Evolutionary conservation across 2,797 vertebrate genomes (phyloP).

Genomic region (Myotis planiceps): DNA sequence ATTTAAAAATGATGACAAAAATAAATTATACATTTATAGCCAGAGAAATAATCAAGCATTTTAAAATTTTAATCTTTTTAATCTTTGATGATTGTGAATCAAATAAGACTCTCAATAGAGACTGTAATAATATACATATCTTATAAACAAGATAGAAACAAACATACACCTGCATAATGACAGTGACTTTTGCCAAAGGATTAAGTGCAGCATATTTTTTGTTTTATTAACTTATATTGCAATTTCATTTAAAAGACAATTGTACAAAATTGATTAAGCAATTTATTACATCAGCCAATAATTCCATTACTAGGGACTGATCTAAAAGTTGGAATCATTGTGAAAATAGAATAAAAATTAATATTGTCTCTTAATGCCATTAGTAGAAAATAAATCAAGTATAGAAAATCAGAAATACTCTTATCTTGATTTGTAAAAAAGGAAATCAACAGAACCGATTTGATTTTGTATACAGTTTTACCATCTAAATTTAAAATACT

Average conservation of each 20-base stretch:
- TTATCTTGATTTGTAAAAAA: neutral
- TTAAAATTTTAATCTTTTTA: neutral
- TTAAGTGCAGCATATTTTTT: neutral
- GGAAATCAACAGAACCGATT: neutral
- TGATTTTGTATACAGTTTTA: neutral
- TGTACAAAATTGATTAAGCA: slow-evolving; percentile 4
- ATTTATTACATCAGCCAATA: neutral
- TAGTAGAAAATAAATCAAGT: neutral
- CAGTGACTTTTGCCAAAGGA: neutral
- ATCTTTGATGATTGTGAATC: neutral
- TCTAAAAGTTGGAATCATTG: neutral
- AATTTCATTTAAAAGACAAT: slow-evolving; percentile 38
- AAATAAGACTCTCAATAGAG: neutral
- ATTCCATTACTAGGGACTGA: neutral
- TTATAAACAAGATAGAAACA: neutral
- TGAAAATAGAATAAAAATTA: neutral
- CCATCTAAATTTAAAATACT: slow-evolving; percentile 3
- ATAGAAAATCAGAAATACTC: neutral
- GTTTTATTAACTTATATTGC: neutral
- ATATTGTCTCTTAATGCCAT: neutral
- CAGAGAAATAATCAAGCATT: neutral
- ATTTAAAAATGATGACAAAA: neutral
- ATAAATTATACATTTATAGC: neutral
- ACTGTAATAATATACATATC: neutral
- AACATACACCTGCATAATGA: neutral